Conservation (phyloP, 2,888 invertebrate species). For the Lasius fuliginosus region DNA sequence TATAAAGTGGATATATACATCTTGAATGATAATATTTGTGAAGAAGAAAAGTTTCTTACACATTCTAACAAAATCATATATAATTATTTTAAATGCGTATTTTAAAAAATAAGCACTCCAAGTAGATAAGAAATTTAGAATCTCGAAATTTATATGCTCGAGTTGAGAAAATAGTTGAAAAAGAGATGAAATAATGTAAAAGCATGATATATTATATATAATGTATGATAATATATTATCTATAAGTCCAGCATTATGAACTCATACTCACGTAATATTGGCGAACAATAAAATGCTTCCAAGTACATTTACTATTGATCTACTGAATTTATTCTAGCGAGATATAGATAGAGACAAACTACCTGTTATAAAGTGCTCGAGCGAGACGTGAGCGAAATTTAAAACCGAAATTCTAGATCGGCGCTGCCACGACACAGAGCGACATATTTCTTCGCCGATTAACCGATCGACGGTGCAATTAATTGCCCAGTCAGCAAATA, state of each 20-base stretch:
- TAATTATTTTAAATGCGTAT: neutral
- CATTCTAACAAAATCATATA: neutral
- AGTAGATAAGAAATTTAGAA: conserved; percentile 1
- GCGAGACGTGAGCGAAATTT: conserved; percentile 24
- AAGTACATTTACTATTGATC: conserved; percentile 4
- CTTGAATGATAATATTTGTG: neutral
- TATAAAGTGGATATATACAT: neutral
- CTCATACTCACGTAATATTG: neutral
- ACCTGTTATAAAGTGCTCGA: neutral
- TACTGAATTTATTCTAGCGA: neutral
- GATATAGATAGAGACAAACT: neutral
- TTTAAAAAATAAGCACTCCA: neutral
- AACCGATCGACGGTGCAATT: conserved; percentile 48
- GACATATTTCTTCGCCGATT: conserved; percentile 49
- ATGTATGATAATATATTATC: neutral
- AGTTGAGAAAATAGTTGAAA: neutral
- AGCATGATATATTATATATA: neutral
- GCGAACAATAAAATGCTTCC: neutral
- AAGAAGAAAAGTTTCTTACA: neutral
- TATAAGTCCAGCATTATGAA: neutral
- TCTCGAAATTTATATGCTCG: neutral
- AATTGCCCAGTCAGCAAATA: conserved; percentile 55
- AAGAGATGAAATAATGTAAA: neutral
- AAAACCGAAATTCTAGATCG: neutral
- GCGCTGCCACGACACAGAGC: neutral